These are phyloP conservation scores for Heliocidaris tuberculata DNA, from an alignment of 35 echinoderm and acorn worm species.

Conservation along the genomic window DNA sequence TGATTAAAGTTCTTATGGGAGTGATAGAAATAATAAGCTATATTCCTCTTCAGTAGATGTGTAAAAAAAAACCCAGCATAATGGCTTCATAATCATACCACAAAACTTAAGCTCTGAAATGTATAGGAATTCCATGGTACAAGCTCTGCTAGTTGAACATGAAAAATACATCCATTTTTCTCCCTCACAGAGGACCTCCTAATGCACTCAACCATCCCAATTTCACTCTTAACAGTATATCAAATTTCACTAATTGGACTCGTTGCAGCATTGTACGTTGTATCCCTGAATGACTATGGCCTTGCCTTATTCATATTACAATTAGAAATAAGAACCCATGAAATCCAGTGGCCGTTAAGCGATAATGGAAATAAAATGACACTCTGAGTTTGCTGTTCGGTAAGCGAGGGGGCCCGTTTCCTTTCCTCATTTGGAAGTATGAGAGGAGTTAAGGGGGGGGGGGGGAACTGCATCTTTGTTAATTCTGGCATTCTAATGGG, in stretches of 20 bases:
- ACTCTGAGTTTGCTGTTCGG: background rate
- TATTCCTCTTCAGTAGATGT: too few relatives aligned
- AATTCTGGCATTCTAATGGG: background rate
- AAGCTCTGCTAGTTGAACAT: too few relatives aligned
- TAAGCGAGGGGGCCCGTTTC: background rate
- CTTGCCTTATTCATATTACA: background rate
- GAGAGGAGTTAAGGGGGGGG: background rate
- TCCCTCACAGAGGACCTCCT: background rate
- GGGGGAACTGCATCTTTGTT: background rate
- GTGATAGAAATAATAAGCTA: too few relatives aligned
- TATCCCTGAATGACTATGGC: background rate
- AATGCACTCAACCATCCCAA: background rate
- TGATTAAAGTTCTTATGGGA: too few relatives aligned
- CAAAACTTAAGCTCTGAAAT: too few relatives aligned
- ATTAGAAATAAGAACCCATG: constrained; percentile 11
- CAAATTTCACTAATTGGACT: constrained; percentile 4
- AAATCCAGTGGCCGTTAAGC: constrained; percentile 1
- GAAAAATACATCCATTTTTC: background rate
- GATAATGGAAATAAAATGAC: constrained; percentile 18
- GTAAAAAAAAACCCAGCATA: too few relatives aligned
- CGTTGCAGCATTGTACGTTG: background rate
- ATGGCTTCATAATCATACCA: too few relatives aligned
- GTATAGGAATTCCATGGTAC: too few relatives aligned
- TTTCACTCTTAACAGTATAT: constrained; percentile 5
- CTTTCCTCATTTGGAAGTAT: background rate